Percentiles rank a stretch among this genome's conserved stretches.
Evolutionary conservation across 2,888 invertebrate genomes (phyloP).

Genomic region (Cheilosia urbana): DNA sequence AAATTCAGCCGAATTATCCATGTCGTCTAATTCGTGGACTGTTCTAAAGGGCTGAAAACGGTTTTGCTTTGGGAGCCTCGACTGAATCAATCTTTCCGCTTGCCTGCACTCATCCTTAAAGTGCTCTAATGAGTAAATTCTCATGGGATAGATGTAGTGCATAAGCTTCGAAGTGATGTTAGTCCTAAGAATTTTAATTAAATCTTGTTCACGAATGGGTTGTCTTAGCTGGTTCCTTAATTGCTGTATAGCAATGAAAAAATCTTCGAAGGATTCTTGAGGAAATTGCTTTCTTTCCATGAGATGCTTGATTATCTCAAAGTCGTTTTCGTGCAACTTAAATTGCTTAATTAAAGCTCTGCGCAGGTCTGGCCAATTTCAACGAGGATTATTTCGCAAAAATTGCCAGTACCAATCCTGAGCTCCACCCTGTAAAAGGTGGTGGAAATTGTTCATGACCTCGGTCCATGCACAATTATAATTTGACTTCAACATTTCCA

Average conservation of each 20-base stretch:
- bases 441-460: background rate
- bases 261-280: constrained; percentile 36
- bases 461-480: too few species aligned
- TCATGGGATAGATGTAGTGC: constrained; percentile 23
- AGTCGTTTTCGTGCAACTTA: background rate
- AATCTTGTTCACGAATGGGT: constrained; percentile 15
- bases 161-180: background rate
- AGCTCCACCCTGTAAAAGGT: background rate
- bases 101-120: constrained; percentile 1
- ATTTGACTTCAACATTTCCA: background rate
- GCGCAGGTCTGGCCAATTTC: background rate
- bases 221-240: constrained; percentile 4
- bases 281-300: constrained; percentile 36
- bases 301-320: constrained; percentile 7
- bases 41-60: too few species aligned
- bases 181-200: constrained; percentile 7
- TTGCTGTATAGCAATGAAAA: constrained; percentile 1
- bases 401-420: constrained; percentile 19
- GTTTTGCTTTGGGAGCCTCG: background rate
- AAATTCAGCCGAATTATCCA: background rate
- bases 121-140: background rate
- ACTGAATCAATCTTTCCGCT: background rate
- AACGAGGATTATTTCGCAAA: background rate
- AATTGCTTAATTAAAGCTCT: constrained; percentile 1
- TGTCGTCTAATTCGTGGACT: background rate